Conservation (phyloP, 2,888 invertebrate species). For the Ormia ochracea region DNA sequence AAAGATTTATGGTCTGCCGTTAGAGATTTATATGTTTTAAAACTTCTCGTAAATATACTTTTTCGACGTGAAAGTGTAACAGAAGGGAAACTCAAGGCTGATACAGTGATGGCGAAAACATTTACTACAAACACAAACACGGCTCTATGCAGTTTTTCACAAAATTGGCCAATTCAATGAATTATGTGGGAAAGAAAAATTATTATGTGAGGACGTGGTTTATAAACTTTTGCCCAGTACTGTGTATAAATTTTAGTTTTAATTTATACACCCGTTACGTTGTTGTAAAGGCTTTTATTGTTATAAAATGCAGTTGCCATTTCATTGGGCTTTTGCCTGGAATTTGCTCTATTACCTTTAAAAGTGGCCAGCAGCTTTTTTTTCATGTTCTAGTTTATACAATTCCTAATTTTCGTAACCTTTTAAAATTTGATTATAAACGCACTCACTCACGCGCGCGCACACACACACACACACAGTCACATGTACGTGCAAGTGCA, state of each 20-base stretch:
- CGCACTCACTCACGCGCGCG: too few relatives aligned
- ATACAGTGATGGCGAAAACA: not conserved
- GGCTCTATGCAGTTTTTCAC: too few relatives aligned
- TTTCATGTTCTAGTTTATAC: not conserved
- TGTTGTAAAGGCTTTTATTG: not conserved
- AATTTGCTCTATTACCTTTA: not conserved
- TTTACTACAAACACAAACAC: not conserved
- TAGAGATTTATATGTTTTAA: conserved; percentile 63
- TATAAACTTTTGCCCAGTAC: not conserved
- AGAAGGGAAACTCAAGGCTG: not conserved
- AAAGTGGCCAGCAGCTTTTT: not conserved
- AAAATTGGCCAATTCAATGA: too few relatives aligned
- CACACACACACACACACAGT: not conserved
- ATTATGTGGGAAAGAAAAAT: not conserved
- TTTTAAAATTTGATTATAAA: too few relatives aligned
- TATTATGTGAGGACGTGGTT: not conserved
- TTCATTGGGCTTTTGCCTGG: not conserved
- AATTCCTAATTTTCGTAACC: not conserved
- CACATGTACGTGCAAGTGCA: not conserved
- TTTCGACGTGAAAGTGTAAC: conserved; percentile 30
- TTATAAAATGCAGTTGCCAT: not conserved
- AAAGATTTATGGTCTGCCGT: conserved; percentile 64
- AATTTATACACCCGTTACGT: too few relatives aligned
- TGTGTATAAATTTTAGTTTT: not conserved
- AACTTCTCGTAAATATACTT: conserved; percentile 58